These are phyloP conservation scores for Pycnonotus jocosus DNA, from an alignment of 2,113 vertebrate genomes.

Conservation along the genomic window DNA sequence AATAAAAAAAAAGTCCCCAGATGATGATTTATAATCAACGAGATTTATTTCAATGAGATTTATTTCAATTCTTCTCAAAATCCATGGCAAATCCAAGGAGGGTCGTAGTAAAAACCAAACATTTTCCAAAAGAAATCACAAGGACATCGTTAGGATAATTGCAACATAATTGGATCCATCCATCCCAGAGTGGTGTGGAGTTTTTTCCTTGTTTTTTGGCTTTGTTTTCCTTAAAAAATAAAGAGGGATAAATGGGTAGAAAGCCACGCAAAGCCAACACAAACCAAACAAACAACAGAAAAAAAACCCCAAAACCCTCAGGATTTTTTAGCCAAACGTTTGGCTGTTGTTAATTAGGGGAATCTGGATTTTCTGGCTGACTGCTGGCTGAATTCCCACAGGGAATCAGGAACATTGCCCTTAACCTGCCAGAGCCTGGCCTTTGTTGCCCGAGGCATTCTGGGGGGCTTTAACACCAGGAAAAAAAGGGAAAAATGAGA, in stretches of 20 bases:
- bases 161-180: conserved; percentile 26
- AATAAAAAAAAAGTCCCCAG: background rate
- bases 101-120: conserved; percentile 5
- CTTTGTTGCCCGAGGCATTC: background rate
- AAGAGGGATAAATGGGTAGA: conserved; percentile 2
- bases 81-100: background rate
- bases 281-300: background rate
- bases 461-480: background rate
- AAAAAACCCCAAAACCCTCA: background rate
- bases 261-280: background rate
- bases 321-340: conserved; percentile 30
- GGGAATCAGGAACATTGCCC: conserved; percentile 29
- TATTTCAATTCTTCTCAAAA: conserved; percentile 21
- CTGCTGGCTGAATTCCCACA: conserved; percentile 30
- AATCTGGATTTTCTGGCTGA: conserved; percentile 33
- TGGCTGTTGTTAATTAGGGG: conserved; percentile 29
- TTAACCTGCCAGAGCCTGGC: conserved; percentile 19
- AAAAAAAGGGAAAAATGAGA: background rate
- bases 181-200: background rate
- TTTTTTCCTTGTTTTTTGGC: background rate
- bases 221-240: background rate
- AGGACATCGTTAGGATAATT: background rate
- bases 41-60: conserved; percentile 5
- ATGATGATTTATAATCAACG: background rate
- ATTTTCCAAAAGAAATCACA: background rate